Evolutionary conservation across 2,888 invertebrate genomes (phyloP), one percentile per base, ranked within the genome.

Genomic region (Nycteola revayana): DNA sequence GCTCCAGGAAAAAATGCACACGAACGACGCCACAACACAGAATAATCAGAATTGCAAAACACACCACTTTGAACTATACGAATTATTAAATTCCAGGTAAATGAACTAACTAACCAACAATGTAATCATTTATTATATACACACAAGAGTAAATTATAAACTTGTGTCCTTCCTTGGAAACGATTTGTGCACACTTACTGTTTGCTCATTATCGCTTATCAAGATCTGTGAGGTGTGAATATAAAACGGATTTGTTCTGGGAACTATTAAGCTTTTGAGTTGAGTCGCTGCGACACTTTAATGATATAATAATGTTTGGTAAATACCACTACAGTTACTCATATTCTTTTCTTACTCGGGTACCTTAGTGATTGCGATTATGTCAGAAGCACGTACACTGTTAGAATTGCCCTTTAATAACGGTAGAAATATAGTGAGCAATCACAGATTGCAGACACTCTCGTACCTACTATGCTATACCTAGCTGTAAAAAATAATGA

Each of bases 401-500:
- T 70, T 75, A 74, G 77, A 82, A 84, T 83, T 79, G 78, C 82
- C 73, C 78, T 82, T 77, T 83, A 85, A 85, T 86, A 84, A 84
- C 84, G 75, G 78, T 65, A 73, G 65, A 72, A 66, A 64, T 68
- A 68, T 69, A 74, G 77, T 74, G 76, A 77, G 79, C 79, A 76
- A 77, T 77, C 74, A 77, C 77, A 78, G 81, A 85, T 83, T 84
- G 74, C 73, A 75, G 75, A 69, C 75, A 18, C 6, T 5, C 4
- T 18, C 3, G 70, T 71, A 74, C 14, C 67, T 70, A 75, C 76
- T 75, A 72, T 71, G 71, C 64, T 67, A 60, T 64, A 66, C 63
- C 65, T 85, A 86, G 82, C 86, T 84, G 86, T 87, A 84, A 76
- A 74, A 84, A 76, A 74, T 85, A 85, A 86, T 84, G 69, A 79